Evolutionary conservation across 2,888 invertebrate species (phyloP).

Genomic region (Epirrhoe alternata): DNA sequence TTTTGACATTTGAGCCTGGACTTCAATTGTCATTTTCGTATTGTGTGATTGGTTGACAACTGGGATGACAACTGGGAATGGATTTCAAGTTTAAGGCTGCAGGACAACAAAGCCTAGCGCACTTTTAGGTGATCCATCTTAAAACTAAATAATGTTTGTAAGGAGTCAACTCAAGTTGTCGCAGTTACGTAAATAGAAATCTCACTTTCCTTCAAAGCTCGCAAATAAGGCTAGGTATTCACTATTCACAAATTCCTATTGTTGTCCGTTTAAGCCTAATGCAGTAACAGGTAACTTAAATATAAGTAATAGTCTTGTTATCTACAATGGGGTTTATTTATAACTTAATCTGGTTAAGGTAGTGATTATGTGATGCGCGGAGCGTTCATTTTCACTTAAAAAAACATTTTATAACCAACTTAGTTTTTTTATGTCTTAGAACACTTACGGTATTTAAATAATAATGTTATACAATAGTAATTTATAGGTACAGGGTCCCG

Average conservation of each 20-base stretch:
- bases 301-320: constrained; percentile 60
- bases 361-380: constrained; percentile 13
- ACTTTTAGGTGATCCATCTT: too few relatives aligned
- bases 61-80: too few relatives aligned
- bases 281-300: constrained; percentile 32
- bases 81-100: too few relatives aligned
- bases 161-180: not conserved
- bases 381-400: not conserved
- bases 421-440: too few relatives aligned
- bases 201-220: constrained; percentile 20
- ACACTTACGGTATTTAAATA: too few relatives aligned
- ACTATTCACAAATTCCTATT: constrained; percentile 34
- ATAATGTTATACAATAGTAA: too few relatives aligned
- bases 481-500: too few relatives aligned
- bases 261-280: constrained; percentile 42
- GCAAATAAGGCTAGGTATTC: constrained; percentile 32
- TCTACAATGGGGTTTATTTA: constrained; percentile 50
- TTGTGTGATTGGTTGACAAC: too few relatives aligned
- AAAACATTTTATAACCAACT: too few relatives aligned
- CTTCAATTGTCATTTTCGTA: too few relatives aligned
- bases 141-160: not conserved
- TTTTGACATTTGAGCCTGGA: too few relatives aligned
- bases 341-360: constrained; percentile 50
- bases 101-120: too few relatives aligned
- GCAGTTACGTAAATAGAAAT: constrained; percentile 5